Evolutionary conservation across 2,113 vertebrate species (phyloP).

Genomic region (Eurypyga helias): DNA sequence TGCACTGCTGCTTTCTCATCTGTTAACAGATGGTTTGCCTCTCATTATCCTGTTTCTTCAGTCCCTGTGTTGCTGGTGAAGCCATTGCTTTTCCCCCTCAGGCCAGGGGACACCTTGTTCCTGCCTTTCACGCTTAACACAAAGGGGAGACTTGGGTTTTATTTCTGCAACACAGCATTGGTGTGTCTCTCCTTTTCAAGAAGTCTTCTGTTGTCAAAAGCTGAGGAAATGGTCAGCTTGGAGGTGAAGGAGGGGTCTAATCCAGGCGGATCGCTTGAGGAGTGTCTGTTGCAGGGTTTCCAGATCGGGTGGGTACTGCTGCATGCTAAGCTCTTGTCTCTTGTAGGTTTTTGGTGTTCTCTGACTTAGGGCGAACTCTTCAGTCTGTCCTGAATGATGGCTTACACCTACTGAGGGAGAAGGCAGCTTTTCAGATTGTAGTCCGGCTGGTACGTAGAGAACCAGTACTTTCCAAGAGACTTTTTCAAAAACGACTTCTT

Average conservation of each 20-base stretch:
- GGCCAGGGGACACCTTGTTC: background rate
- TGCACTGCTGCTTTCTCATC: background rate
- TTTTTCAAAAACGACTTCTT: background rate
- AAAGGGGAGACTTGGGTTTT: background rate
- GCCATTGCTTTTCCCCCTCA: background rate
- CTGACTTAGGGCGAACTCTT: conserved; percentile 84
- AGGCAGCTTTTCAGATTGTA: conserved; percentile 83
- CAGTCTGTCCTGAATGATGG: conserved; percentile 77
- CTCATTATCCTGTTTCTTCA: background rate
- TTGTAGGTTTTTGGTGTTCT: conserved; percentile 90
- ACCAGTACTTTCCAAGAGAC: background rate
- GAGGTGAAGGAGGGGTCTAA: background rate
- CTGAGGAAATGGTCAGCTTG: background rate
- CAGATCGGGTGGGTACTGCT: background rate
- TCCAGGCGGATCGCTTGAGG: background rate
- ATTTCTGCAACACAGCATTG: background rate
- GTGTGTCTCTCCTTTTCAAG: background rate
- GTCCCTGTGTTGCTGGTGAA: background rate
- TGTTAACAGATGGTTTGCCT: background rate
- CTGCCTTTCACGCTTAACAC: background rate
- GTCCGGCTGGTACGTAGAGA: conserved; percentile 81
- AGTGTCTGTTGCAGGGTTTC: background rate
- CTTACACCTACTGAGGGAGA: conserved; percentile 71
- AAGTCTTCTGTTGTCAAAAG: background rate
- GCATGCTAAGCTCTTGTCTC: background rate